phyloP scores from a whole-genome alignment of 2,797 vertebrate species.

The Mormyrus proboscirostris region DNA sequence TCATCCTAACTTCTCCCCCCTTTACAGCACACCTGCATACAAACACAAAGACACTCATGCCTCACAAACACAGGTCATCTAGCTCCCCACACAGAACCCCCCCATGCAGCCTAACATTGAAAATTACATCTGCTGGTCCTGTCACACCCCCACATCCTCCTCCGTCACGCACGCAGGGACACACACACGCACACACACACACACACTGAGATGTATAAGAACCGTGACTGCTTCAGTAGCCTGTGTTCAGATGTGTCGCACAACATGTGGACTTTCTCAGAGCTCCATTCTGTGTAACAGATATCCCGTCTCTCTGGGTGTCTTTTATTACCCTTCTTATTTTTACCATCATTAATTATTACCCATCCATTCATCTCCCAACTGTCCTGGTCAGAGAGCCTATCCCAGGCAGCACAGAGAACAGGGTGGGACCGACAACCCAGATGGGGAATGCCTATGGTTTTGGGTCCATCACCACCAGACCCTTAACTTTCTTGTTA shows the following conservation, averaged over 20 bases:
- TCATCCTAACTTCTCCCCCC: too few species aligned
- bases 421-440: neutral
- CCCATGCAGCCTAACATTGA: neutral
- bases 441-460: neutral
- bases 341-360: neutral
- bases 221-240: neutral
- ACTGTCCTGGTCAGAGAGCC: neutral
- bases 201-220: constrained; percentile 19
- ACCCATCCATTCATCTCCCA: neutral
- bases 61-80: neutral
- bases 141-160: neutral
- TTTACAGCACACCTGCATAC: too few species aligned
- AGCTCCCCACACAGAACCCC: neutral
- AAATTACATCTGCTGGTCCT: neutral
- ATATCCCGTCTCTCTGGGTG: neutral
- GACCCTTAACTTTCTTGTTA: neutral
- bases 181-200: neutral
- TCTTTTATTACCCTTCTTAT: neutral
- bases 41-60: too few species aligned
- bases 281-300: neutral
- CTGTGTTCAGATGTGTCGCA: neutral
- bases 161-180: constrained; percentile 13
- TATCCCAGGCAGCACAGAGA: neutral
- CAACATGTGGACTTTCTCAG: neutral
- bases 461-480: neutral